A percentile compares a stretch with the other conserved stretches of the same genome.
phyloP scores from a whole-genome alignment of 2,888 invertebrate species.

The Podabrus alpinus region DNA sequence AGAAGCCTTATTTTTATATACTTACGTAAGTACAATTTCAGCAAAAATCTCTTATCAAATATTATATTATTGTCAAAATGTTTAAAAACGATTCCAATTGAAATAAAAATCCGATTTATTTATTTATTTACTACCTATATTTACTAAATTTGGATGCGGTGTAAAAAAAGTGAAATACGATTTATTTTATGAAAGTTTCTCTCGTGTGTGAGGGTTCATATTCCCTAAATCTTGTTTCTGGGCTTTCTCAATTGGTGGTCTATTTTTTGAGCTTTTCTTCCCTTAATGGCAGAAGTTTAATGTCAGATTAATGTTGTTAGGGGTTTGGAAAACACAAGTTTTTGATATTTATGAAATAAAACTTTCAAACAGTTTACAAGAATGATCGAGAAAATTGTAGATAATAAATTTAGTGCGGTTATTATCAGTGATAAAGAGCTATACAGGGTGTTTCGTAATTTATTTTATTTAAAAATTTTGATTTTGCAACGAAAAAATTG shows the following conservation, averaged over 20 bases:
- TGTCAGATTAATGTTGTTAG: not conserved
- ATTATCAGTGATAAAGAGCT: not conserved
- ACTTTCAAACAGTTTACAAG: not conserved
- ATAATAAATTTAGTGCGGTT: not conserved
- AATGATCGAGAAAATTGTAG: not conserved
- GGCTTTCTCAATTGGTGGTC: not conserved
- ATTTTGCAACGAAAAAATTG: too few relatives aligned
- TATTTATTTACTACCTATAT: too few relatives aligned
- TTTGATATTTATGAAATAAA: not conserved
- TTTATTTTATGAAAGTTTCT: not conserved
- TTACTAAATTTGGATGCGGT: not conserved
- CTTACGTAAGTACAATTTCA: too few relatives aligned
- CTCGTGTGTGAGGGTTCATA: not conserved
- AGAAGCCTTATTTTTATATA: too few relatives aligned
- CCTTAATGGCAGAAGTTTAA: not conserved
- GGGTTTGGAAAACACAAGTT: not conserved
- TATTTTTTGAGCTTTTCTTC: not conserved
- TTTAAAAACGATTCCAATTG: too few relatives aligned
- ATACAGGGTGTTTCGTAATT: too few relatives aligned
- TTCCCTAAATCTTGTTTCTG: not conserved
- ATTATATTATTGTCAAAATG: too few relatives aligned
- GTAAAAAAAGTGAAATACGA: not conserved
- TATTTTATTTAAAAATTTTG: too few relatives aligned
- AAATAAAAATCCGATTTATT: too few relatives aligned
- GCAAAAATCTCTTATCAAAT: too few relatives aligned